phyloP scores from a whole-genome alignment of 1,140 invertebrate genomes.

The Eufriesea mexicana region DNA sequence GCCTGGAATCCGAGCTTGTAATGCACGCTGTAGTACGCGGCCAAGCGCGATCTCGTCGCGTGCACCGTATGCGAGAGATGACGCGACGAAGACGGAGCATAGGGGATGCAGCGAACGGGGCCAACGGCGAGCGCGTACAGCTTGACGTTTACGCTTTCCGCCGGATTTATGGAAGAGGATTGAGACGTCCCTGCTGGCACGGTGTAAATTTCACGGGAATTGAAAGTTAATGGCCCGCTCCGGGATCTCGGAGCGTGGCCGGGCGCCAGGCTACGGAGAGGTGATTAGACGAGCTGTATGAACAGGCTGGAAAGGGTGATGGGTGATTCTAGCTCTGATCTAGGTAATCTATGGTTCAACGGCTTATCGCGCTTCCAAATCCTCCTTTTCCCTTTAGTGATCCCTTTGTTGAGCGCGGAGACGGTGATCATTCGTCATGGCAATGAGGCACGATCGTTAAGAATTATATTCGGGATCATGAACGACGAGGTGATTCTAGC shows the following conservation, averaged over 20 bases:
- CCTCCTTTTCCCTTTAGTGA: too few relatives aligned
- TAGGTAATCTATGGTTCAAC: too few relatives aligned
- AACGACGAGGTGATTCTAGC: too few relatives aligned
- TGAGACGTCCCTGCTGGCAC: not conserved
- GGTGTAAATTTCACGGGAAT: slow-evolving; percentile 1
- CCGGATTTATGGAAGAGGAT: slow-evolving; percentile 5
- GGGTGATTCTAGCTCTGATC: too few relatives aligned
- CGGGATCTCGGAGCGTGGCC: not conserved
- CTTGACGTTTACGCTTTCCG: slow-evolving; percentile 31
- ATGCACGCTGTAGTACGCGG: slow-evolving; percentile 33
- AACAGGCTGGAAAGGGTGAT: too few relatives aligned
- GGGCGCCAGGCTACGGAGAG: not conserved
- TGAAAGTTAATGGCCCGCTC: not conserved
- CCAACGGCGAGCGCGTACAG: not conserved
- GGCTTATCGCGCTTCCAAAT: too few relatives aligned
- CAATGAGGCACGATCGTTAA: too few relatives aligned
- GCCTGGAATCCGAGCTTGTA: slow-evolving; percentile 48
- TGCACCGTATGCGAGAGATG: slow-evolving; percentile 47
- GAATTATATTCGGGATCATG: too few relatives aligned
- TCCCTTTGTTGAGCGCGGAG: too few relatives aligned
- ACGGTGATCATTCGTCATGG: too few relatives aligned
- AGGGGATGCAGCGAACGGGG: not conserved
- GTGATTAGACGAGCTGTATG: not conserved
- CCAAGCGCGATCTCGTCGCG: slow-evolving; percentile 41
- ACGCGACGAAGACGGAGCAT: not conserved